Percentiles rank a stretch among this genome's conserved stretches.
These are phyloP conservation scores for Leptothorax acervorum DNA, from an alignment of 2,888 invertebrate species.

Conservation along the genomic window DNA sequence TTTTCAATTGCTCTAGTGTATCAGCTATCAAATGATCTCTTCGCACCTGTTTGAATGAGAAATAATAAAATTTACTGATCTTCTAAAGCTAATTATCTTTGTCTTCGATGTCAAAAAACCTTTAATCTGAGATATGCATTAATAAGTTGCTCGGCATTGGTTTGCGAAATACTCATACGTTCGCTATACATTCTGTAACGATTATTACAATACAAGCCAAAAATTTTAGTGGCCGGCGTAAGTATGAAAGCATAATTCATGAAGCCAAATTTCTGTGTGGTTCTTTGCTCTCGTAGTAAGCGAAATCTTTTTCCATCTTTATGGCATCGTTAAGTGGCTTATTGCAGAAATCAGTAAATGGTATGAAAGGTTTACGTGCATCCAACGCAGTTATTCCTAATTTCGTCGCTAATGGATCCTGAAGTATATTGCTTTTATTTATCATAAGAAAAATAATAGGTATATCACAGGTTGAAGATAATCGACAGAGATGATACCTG, in stretches of 20 bases:
- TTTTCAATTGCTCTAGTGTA: conserved; percentile 93
- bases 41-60: conserved; percentile 86
- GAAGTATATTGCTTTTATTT: conserved; percentile 33
- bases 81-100: conserved; percentile 1
- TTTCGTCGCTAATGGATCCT: conserved; percentile 89
- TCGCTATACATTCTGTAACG: conserved; percentile 98
- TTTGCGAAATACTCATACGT: conserved; percentile 94
- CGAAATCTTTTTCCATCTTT: conserved; percentile 97
- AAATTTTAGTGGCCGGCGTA: conserved; percentile 96
- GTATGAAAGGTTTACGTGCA: conserved; percentile 93
- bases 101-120: conserved; percentile 80
- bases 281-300: conserved; percentile 92
- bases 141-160: conserved; percentile 93
- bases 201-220: conserved; percentile 97
- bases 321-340: conserved; percentile 96
- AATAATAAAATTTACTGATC: neutral
- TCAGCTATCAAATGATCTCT: conserved; percentile 96
- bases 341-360: conserved; percentile 97
- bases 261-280: conserved; percentile 93
- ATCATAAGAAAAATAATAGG: neutral
- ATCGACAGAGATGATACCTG: conserved; percentile 68
- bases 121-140: conserved; percentile 94
- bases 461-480: neutral
- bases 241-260: conserved; percentile 96
- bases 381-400: conserved; percentile 92